Conservation (phyloP, 2,113 vertebrate genomes). For the Cnemophilus loriae region DNA sequence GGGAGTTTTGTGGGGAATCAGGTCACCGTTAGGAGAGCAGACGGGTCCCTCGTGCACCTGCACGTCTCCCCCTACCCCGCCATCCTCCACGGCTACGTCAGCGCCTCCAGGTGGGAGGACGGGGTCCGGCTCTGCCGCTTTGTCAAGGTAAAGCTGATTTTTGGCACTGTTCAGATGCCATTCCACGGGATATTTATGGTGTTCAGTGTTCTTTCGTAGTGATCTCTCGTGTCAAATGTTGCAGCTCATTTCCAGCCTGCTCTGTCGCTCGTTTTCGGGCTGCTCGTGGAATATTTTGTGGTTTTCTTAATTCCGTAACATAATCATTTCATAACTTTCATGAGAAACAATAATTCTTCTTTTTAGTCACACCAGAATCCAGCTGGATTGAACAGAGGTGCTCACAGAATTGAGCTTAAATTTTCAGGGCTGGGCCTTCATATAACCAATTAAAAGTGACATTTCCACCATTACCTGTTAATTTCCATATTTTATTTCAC, state of each 20-base stretch:
- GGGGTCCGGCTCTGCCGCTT: slow-evolving; percentile 89
- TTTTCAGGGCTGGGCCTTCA: neutral
- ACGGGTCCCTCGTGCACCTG: slow-evolving; percentile 87
- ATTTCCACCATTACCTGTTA: neutral
- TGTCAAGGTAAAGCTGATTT: slow-evolving; percentile 81
- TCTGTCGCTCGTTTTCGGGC: neutral
- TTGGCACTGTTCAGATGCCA: neutral
- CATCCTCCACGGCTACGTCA: slow-evolving; percentile 83
- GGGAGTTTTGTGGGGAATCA: slow-evolving; percentile 85
- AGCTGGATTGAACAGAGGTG: neutral
- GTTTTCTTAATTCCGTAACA: accelerated
- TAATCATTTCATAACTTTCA: accelerated
- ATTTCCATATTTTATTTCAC: neutral
- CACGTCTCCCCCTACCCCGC: slow-evolving; percentile 82
- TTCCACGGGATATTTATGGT: neutral
- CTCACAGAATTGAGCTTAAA: neutral
- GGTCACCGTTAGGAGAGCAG: slow-evolving; percentile 83
- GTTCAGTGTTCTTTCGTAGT: neutral
- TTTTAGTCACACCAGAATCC: neutral
- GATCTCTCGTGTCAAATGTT: neutral
- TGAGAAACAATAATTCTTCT: neutral
- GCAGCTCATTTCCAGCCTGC: neutral
- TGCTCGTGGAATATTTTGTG: accelerated
- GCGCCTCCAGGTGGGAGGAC: slow-evolving; percentile 84
- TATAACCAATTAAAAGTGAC: neutral